phyloP scores from a whole-genome alignment of 2,113 vertebrate genomes.

The Pachypanchax playfairii region DNA sequence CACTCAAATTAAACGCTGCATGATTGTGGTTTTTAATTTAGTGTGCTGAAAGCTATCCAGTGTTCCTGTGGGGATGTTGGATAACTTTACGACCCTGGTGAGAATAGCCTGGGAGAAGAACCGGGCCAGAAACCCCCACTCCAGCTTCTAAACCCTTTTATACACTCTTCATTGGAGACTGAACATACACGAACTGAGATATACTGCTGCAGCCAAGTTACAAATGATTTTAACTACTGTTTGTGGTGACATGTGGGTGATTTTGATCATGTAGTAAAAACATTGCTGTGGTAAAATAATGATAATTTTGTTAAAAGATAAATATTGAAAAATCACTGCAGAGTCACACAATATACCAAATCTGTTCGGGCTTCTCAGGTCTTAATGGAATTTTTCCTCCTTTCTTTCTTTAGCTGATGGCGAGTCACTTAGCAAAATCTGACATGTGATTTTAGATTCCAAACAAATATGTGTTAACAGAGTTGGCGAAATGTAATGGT shows the following conservation, averaged over 20 bases:
- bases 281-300: conserved; percentile 33
- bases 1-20: conserved; percentile 61
- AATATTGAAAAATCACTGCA: background rate
- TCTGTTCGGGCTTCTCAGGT: conserved; percentile 19
- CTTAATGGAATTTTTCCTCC: conserved; percentile 35
- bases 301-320: conserved; percentile 5
- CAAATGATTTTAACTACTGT: conserved; percentile 17
- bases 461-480: too few relatives aligned
- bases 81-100: conserved; percentile 60
- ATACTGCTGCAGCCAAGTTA: conserved; percentile 19
- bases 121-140: conserved; percentile 49
- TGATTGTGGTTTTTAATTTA: conserved; percentile 73
- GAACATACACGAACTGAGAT: conserved; percentile 4
- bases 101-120: conserved; percentile 49
- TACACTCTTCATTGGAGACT: conserved; percentile 3
- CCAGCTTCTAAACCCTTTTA: conserved; percentile 1
- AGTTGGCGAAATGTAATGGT: too few relatives aligned
- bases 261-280: conserved; percentile 27
- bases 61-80: conserved; percentile 59
- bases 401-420: too few relatives aligned
- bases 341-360: conserved; percentile 10
- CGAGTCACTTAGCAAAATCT: too few relatives aligned
- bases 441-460: too few relatives aligned
- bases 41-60: conserved; percentile 63
- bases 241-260: conserved; percentile 7